Evolutionary conservation across 2,797 vertebrate genomes (phyloP).

Genomic region (Hemitrygon akajei): DNA sequence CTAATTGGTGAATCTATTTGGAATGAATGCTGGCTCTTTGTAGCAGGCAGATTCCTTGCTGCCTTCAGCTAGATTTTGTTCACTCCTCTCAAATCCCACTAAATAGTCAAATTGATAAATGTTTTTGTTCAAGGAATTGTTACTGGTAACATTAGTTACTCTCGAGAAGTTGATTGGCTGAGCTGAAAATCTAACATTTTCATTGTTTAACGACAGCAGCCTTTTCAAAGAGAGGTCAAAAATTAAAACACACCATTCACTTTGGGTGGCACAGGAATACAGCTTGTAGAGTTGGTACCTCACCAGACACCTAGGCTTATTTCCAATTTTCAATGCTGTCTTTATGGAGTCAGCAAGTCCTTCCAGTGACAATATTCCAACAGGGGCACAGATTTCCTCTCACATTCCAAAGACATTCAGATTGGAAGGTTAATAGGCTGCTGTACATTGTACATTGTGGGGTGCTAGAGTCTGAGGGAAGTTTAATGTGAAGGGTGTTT

Average conservation of each 20-base stretch:
- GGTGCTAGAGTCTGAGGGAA: no score
- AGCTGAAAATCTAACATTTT: neutral
- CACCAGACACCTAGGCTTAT: no score
- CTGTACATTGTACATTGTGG: no score
- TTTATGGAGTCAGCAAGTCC: no score
- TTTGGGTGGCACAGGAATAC: no score
- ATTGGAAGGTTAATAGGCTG: no score
- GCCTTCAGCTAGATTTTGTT: neutral
- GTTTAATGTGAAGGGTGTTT: no score
- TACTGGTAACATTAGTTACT: neutral
- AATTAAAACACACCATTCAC: neutral
- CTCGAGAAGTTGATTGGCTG: neutral
- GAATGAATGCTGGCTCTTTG: neutral
- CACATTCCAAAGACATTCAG: no score
- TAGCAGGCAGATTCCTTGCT: neutral
- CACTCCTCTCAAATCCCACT: neutral
- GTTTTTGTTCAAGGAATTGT: neutral
- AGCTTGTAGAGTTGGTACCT: no score
- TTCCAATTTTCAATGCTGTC: no score
- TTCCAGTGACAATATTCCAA: no score
- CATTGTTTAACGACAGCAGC: neutral
- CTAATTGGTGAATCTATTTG: neutral
- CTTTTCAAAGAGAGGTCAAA: neutral
- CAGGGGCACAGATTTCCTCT: no score
- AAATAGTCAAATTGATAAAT: neutral